Conservation (phyloP, 53 echinoderm and acorn worm genomes). For the Arbacia lixula region DNA sequence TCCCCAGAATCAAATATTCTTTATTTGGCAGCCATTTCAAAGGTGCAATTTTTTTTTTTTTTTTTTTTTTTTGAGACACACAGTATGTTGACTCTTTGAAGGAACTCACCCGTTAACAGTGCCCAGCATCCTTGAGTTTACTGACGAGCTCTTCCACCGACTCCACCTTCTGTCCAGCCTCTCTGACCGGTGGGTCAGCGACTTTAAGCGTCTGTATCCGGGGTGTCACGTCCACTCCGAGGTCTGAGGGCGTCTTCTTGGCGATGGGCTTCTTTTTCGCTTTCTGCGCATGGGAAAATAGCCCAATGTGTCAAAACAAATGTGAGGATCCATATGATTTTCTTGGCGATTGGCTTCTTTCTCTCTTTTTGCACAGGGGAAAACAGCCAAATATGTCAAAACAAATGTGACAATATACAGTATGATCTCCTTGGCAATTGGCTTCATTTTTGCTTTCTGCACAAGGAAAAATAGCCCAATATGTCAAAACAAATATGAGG, state of each 20-base stretch:
- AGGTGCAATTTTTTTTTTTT: too few species aligned
- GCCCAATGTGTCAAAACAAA: neutral
- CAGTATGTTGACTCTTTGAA: too few species aligned
- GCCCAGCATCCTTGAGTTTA: conserved; percentile 90
- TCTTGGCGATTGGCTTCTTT: neutral
- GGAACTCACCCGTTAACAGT: too few species aligned
- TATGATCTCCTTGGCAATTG: neutral
- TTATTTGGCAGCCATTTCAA: too few species aligned
- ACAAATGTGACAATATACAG: too few species aligned
- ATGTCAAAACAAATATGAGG: neutral
- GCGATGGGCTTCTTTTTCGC: conserved; percentile 98
- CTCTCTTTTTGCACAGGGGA: neutral
- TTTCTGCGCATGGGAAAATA: conserved; percentile 69
- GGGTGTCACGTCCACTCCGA: conserved; percentile 79
- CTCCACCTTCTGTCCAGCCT: conserved; percentile 96
- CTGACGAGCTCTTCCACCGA: conserved; percentile 77
- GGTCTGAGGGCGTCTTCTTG: conserved; percentile 85
- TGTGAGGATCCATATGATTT: neutral
- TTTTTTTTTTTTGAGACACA: too few species aligned
- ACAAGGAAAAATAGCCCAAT: neutral
- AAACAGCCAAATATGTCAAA: neutral
- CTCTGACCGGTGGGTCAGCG: conserved; percentile 88
- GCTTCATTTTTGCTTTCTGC: neutral
- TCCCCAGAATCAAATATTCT: too few species aligned
- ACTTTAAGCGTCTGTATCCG: conserved; percentile 72